Conservation (phyloP, 2,888 invertebrate species). For the Drosophila histrio region DNA sequence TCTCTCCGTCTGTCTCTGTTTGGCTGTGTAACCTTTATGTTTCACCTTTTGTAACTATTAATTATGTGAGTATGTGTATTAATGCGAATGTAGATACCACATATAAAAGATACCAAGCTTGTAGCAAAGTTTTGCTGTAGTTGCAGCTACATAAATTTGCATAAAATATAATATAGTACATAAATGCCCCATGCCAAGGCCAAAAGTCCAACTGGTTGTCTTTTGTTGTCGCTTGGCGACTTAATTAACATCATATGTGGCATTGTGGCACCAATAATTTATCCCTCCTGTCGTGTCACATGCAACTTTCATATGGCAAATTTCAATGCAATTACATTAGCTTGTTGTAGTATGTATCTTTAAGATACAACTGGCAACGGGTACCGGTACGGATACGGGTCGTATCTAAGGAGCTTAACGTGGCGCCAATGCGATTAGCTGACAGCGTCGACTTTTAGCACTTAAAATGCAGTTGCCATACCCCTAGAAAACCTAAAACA, state of each 20-base stretch:
- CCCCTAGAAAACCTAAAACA: slow-evolving; percentile 5
- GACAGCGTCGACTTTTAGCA: slow-evolving; percentile 60
- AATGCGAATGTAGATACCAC: slow-evolving; percentile 41
- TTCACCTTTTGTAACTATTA: slow-evolving; percentile 71
- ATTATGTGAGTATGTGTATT: slow-evolving; percentile 47
- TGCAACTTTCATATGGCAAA: background rate
- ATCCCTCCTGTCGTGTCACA: slow-evolving; percentile 10
- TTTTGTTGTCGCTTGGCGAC: slow-evolving; percentile 42
- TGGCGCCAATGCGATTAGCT: slow-evolving; percentile 64
- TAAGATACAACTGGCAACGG: slow-evolving; percentile 39
- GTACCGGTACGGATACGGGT: too few species aligned
- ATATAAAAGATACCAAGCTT: slow-evolving; percentile 6
- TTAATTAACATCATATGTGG: slow-evolving; percentile 70
- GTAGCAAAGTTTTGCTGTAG: slow-evolving; percentile 63
- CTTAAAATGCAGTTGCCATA: slow-evolving; percentile 63
- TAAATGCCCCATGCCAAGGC: slow-evolving; percentile 41
- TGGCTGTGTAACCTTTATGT: slow-evolving; percentile 44
- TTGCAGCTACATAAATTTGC: slow-evolving; percentile 68
- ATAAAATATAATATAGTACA: slow-evolving; percentile 52
- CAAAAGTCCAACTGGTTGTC: slow-evolving; percentile 26
- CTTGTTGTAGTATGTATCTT: slow-evolving; percentile 38
- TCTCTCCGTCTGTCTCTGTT: background rate
- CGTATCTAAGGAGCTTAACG: slow-evolving; percentile 60
- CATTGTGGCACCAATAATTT: slow-evolving; percentile 52
- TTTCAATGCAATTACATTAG: slow-evolving; percentile 2